Evolutionary conservation across 1,140 invertebrate species (phyloP), one percentile per base, ranked within the genome.

Genomic region (Drosophila pectinifera): DNA sequence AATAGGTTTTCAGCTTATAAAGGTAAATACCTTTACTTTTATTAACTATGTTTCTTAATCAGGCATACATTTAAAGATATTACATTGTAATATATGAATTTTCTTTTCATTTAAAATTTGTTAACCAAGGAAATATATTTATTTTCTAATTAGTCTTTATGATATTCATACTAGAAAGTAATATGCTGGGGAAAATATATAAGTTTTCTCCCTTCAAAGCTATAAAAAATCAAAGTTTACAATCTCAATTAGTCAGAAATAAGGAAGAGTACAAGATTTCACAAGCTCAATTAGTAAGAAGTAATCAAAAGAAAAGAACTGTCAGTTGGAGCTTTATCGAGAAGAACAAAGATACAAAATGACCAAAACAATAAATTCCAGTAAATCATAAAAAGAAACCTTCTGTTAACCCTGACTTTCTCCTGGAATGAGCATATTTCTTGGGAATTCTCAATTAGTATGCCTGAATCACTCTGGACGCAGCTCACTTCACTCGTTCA

Each of bases 401-500:
- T 56, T 75, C 22, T 64, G 36, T 73, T 59, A 55, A 51, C 42
- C 42, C 38, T n/a, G 57, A 76, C 74, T 77, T 76, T 77, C 72
- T 53, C 54, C 45, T 20, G 48, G 22, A 73, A 39, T 18, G 41
- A 55, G 16, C 39, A 59, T 43, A 31, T 43, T 58, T 77, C 69
- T 74, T 43, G 57, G 55, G 54, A 82, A 81, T 76, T 49, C 53
- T 57, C 45, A 68, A 67, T 81, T 73, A 68, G 57, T 73, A 45
- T 36, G 63, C 31, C 54, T 78, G 75, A 78, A 62, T 70, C 67
- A 70, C 34, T 49, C 11, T 5, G 22, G 14, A 34, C 26, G 28
- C 57, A 45, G 24, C 57, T 51, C 31, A 38, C 22, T 46, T 48
- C 70, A 53, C 10, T 20, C 48, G 41, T 38, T 22, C 11, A 70